A percentile compares a stretch with the other conserved stretches of the same genome.
phyloP scores from a whole-genome alignment of 2,797 vertebrate genomes.

The Lepus townsendii region DNA sequence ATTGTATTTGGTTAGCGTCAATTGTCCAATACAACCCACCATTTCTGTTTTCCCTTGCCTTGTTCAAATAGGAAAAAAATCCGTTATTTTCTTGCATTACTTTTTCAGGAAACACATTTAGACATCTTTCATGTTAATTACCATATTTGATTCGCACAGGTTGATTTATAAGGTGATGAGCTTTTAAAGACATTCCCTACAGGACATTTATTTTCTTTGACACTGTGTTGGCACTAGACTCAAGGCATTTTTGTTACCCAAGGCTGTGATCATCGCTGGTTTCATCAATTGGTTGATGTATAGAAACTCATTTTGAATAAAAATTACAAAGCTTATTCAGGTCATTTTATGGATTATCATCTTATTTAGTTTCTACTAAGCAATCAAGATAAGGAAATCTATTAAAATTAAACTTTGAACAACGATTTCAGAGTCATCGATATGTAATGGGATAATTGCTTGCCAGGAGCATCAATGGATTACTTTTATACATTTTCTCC shows the following conservation, averaged over 20 bases:
- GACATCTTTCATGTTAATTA: conserved; percentile 52
- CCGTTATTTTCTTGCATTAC: neutral
- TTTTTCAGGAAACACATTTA: conserved; percentile 24
- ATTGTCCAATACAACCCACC: neutral
- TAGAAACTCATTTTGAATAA: conserved; percentile 61
- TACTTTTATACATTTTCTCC: neutral
- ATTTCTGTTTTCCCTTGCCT: neutral
- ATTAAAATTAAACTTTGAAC: conserved; percentile 53
- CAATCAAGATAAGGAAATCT: conserved; percentile 65
- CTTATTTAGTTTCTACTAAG: conserved; percentile 48
- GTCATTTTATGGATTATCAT: conserved; percentile 52
- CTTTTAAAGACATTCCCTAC: conserved; percentile 66
- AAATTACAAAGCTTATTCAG: conserved; percentile 23
- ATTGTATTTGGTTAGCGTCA: neutral
- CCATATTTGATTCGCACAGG: conserved; percentile 45
- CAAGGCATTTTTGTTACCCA: conserved; percentile 45
- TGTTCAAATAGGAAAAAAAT: neutral
- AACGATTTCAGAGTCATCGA: conserved; percentile 55
- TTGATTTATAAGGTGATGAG: conserved; percentile 66
- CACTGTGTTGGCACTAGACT: conserved; percentile 26
- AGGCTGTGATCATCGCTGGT: neutral
- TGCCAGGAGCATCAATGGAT: neutral
- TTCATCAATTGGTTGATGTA: conserved; percentile 64
- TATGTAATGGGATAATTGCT: neutral
- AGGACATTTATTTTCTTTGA: conserved; percentile 65